Base-by-base conservation (phyloP, 2,797 vertebrate genomes). In the Cynopterus sphinx region DNA sequence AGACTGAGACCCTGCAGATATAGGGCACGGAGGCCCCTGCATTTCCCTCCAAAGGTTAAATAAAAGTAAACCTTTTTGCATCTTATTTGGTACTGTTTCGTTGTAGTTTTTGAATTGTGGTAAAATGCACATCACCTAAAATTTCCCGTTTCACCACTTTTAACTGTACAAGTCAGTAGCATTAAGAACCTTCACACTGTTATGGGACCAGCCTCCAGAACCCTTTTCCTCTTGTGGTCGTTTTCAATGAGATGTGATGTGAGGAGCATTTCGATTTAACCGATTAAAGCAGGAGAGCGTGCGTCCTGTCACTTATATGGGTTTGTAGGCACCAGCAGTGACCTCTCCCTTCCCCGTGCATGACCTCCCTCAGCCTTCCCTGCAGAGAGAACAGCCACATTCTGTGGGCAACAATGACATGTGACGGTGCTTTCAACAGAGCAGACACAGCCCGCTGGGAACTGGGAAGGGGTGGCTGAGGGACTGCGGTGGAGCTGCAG, bases 171-270 rank as follows among this genome's bases (percentile, higher is more conserved):
- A 19, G 28, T 77, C 36, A 61, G 26, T 31, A 31, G 77, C 39
- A 26, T 43, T 36, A 65, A 11, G 17, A 53, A 28, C 4, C 6
- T 19, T 24, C 78, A 43, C 31, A 3, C 5, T 74, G 46, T 55
- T 68, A 24, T 28, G 24, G 81, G 49, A 2, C 6, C 46, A 9
- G 10, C 28, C 78, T 73, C 68, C 82, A 90, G 78, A 65, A 41
- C 15, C 11, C 70, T 61, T 31, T 94, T 68, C 43, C 36, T 61
- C 74, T 21, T 31, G 31, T 12, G 67, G 57, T 15, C 43, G 46
- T 94, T 95, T 65, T 77, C 71, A 68, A 11, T 36, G 90, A 73
- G 51, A 28, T 39, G 4, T 83, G 74, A 85, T 19, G 28, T 63
- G 74, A 67, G 51, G 83, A 21, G 12, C 67, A n/a, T 73, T 74